A percentile compares a stretch with the other conserved stretches of the same genome.
Evolutionary conservation across 2,888 invertebrate species (phyloP).

Genomic region (Lissocephala sabroskyi): DNA sequence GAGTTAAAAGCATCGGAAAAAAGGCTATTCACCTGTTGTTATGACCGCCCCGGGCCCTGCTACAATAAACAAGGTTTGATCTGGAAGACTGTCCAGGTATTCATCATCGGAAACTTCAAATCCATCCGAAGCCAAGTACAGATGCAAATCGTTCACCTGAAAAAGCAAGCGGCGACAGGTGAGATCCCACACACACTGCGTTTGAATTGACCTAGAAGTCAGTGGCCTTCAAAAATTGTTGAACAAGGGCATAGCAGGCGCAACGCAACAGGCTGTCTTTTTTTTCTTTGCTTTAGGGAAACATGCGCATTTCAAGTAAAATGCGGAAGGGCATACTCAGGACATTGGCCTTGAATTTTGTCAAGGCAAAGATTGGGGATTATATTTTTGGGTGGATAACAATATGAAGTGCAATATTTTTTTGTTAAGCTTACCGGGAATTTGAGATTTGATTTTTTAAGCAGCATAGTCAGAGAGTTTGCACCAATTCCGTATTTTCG

Average conservation of each 20-base stretch:
- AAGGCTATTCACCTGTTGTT: slow-evolving; percentile 74
- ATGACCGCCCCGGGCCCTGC: slow-evolving; percentile 74
- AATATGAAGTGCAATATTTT: slow-evolving; percentile 8
- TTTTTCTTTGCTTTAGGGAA: not conserved
- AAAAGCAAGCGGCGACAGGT: too few relatives aligned
- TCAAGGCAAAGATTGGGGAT: too few relatives aligned
- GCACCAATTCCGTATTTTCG: slow-evolving; percentile 71
- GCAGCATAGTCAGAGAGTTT: slow-evolving; percentile 66
- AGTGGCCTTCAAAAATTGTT: slow-evolving; percentile 31
- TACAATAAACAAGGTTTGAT: slow-evolving; percentile 83
- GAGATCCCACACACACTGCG: not conserved
- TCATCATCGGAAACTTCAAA: slow-evolving; percentile 83
- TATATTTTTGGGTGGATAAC: not conserved
- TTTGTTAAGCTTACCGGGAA: slow-evolving; percentile 67
- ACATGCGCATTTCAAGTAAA: slow-evolving; percentile 45
- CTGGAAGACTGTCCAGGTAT: slow-evolving; percentile 81
- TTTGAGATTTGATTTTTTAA: slow-evolving; percentile 66
- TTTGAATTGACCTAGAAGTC: slow-evolving; percentile 20
- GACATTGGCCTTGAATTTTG: slow-evolving; percentile 55
- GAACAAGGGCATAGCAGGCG: slow-evolving; percentile 10
- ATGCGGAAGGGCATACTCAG: slow-evolving; percentile 30
- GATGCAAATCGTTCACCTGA: slow-evolving; percentile 71
- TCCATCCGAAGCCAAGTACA: slow-evolving; percentile 79
- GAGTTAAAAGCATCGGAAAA: not conserved
- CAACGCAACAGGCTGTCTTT: slow-evolving; percentile 40